Percentiles rank a stretch among this genome's conserved stretches.
Evolutionary conservation across 2,113 vertebrate species (phyloP).

Genomic region (Otolemur garnettii): DNA sequence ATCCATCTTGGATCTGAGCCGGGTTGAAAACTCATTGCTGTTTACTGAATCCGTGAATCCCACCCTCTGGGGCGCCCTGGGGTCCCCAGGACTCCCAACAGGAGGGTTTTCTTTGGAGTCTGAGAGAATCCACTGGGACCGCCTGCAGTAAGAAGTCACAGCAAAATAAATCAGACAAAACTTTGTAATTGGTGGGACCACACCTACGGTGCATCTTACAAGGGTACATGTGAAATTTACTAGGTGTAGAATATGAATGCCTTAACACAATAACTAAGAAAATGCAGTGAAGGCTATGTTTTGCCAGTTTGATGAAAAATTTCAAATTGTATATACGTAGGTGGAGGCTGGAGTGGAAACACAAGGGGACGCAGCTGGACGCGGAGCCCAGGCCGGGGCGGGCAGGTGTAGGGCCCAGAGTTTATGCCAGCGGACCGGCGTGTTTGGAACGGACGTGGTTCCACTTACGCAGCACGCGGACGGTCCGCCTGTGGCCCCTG

Average conservation of each 20-base stretch:
- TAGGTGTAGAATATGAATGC: too few relatives aligned
- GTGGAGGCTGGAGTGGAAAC: not conserved
- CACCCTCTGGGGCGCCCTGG: accelerated
- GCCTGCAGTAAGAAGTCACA: not conserved
- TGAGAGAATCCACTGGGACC: not conserved
- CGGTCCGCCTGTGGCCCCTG: constrained; percentile 88
- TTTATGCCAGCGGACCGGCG: accelerated
- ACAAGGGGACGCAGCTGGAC: not conserved
- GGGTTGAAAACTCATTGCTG: not conserved
- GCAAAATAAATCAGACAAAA: constrained; percentile 14
- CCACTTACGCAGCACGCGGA: constrained; percentile 90
- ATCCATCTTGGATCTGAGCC: not conserved
- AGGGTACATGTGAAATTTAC: too few relatives aligned
- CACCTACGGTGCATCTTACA: too few relatives aligned
- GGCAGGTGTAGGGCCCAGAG: not conserved
- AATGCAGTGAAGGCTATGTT: too few relatives aligned
- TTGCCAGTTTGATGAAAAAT: too few relatives aligned
- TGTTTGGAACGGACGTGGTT: not conserved
- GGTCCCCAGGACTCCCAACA: not conserved
- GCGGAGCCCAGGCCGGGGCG: not conserved
- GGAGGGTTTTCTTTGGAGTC: too few relatives aligned
- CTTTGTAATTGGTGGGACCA: not conserved
- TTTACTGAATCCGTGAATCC: accelerated
- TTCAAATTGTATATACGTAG: too few relatives aligned
- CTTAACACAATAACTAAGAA: not conserved